These are phyloP conservation scores for Pyrgus malvae DNA, from an alignment of 2,888 invertebrate species.

Conservation along the genomic window DNA sequence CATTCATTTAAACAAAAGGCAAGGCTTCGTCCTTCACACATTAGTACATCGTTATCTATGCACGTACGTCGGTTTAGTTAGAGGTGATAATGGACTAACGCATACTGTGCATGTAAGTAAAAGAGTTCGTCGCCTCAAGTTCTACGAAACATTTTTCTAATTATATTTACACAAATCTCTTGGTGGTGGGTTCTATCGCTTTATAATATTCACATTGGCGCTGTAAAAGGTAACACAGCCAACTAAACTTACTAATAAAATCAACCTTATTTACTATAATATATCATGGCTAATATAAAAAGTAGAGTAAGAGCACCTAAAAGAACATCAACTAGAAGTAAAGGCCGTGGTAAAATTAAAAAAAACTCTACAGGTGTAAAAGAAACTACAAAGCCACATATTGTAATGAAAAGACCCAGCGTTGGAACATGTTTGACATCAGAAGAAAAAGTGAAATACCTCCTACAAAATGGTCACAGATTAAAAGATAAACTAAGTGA, in stretches of 20 bases:
- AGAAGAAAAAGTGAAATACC: conserved; percentile 30
- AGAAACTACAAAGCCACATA: conserved; percentile 18
- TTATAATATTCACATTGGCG: conserved; percentile 39
- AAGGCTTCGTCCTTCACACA: conserved; percentile 71
- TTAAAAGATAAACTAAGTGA: conserved; percentile 20
- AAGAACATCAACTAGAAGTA: conserved; percentile 48
- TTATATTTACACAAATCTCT: conserved; percentile 48
- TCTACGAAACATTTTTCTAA: conserved; percentile 36
- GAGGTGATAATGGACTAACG: conserved; percentile 75
- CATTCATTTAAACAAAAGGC: conserved; percentile 70
- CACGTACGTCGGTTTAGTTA: conserved; percentile 65
- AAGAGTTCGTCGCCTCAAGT: conserved; percentile 44
- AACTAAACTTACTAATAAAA: conserved; percentile 56
- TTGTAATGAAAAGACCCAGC: conserved; percentile 36
- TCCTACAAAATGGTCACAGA: conserved; percentile 25
- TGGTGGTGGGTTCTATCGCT: conserved; percentile 62
- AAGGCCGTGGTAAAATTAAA: conserved; percentile 50
- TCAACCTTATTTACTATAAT: conserved; percentile 41
- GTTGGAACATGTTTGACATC: conserved; percentile 22
- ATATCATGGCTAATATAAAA: conserved; percentile 69
- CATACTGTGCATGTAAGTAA: conserved; percentile 73
- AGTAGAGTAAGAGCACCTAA: conserved; percentile 60
- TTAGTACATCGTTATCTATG: conserved; percentile 74
- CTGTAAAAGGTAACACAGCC: conserved; percentile 33
- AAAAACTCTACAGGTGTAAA: conserved; percentile 48